Evolutionary conservation across 1,140 invertebrate species (phyloP).

Genomic region (Drosophila orosa): DNA sequence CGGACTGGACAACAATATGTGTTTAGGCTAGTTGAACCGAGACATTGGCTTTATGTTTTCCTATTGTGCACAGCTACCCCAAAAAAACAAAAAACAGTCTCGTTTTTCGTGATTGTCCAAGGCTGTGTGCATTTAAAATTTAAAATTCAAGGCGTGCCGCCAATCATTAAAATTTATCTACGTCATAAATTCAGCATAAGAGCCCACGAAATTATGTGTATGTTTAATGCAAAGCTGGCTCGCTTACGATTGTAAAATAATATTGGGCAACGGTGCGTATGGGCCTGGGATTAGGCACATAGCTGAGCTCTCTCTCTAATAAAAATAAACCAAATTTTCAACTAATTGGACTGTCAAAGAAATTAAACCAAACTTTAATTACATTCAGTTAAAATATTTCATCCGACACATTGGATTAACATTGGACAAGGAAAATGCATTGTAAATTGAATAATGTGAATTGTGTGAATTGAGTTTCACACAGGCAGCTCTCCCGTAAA

Average conservation of each 20-base stretch:
- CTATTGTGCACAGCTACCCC: conserved; percentile 11
- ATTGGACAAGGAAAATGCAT: not conserved
- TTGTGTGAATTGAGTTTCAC: not conserved
- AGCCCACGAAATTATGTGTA: conserved; percentile 28
- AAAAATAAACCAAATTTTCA: not conserved
- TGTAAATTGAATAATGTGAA: conserved; percentile 17
- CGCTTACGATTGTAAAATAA: conserved; percentile 7
- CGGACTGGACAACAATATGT: conserved; percentile 20
- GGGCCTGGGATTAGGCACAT: not conserved
- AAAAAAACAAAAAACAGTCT: conserved; percentile 1
- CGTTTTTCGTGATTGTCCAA: conserved; percentile 47
- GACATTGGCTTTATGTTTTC: conserved; percentile 58
- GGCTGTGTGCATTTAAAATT: conserved; percentile 62
- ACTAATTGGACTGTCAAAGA: conserved; percentile 41
- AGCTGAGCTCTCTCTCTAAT: not conserved
- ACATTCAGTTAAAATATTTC: not conserved
- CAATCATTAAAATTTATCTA: conserved; percentile 71
- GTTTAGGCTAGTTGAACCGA: conserved; percentile 16
- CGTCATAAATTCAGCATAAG: conserved; percentile 66
- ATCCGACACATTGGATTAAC: conserved; percentile 15
- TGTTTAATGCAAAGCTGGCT: conserved; percentile 19
- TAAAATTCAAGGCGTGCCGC: conserved; percentile 75
- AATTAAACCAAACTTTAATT: conserved; percentile 33
- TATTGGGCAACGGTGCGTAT: conserved; percentile 32
- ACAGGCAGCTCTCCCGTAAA: not conserved